phyloP scores from a whole-genome alignment of 2,797 vertebrate genomes.

The Amphiprion clarkii region DNA sequence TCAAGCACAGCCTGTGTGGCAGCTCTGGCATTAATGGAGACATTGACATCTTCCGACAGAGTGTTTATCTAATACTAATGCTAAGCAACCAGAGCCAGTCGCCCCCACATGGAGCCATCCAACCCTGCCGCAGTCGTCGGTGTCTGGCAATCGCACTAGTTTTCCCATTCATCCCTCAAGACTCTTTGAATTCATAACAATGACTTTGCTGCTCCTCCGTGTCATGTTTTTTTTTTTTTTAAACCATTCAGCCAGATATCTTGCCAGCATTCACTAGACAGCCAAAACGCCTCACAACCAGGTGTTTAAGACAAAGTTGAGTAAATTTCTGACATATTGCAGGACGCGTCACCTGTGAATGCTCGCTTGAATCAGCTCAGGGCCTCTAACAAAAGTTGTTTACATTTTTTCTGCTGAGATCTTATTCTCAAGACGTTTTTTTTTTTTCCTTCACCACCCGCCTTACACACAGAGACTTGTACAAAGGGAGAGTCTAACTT shows the following conservation, averaged over 20 bases:
- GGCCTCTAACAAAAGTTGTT: slow-evolving; percentile 76
- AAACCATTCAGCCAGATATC: slow-evolving; percentile 53
- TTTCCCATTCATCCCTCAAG: slow-evolving; percentile 74
- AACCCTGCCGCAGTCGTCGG: slow-evolving; percentile 67
- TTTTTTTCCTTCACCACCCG: slow-evolving; percentile 22
- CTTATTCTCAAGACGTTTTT: slow-evolving; percentile 61
- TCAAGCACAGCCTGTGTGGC: slow-evolving; percentile 82
- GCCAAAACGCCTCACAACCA: slow-evolving; percentile 58
- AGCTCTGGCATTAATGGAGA: slow-evolving; percentile 85
- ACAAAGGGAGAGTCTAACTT: slow-evolving; percentile 16
- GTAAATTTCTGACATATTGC: slow-evolving; percentile 71
- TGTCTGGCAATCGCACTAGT: slow-evolving; percentile 67
- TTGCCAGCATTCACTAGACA: slow-evolving; percentile 48
- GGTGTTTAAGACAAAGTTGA: slow-evolving; percentile 75
- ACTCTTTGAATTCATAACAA: slow-evolving; percentile 74
- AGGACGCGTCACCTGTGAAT: slow-evolving; percentile 67
- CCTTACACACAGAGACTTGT: not conserved
- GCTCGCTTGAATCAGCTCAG: slow-evolving; percentile 55
- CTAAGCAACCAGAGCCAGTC: slow-evolving; percentile 80
- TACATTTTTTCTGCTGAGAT: slow-evolving; percentile 75
- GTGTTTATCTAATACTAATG: slow-evolving; percentile 85
- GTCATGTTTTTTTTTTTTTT: slow-evolving; percentile 66
- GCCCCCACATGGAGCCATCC: slow-evolving; percentile 73
- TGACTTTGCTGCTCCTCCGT: slow-evolving; percentile 64
- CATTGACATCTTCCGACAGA: slow-evolving; percentile 85